These are phyloP conservation scores for Exaiptasia diaphana DNA, from an alignment of 64 coral and sea anemone genomes.

Conservation along the genomic window DNA sequence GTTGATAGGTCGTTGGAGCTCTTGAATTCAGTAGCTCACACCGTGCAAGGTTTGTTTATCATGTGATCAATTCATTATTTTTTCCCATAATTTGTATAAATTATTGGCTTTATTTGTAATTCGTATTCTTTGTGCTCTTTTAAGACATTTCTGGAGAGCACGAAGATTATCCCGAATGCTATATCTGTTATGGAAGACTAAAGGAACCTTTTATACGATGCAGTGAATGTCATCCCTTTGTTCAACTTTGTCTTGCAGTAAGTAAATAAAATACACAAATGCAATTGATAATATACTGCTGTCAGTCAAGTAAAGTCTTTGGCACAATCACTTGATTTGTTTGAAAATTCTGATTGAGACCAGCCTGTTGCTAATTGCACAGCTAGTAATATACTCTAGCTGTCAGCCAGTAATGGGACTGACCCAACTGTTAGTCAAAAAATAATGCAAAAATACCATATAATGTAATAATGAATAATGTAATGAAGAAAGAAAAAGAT, in stretches of 20 bases:
- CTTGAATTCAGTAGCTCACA: no score
- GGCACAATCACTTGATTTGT: neutral
- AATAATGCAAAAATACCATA: neutral
- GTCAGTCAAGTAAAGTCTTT: neutral
- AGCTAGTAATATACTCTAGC: neutral
- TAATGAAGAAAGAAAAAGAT: neutral
- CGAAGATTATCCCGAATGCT: slow-evolving; percentile 27
- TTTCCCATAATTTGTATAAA: no score
- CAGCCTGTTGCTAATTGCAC: neutral
- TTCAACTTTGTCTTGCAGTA: slow-evolving; percentile 34
- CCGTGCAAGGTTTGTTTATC: no score
- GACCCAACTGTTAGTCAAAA: neutral
- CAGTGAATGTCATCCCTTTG: neutral
- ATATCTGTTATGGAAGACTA: neutral
- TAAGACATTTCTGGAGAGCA: no score
- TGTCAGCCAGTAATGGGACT: neutral
- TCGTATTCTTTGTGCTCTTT: no score
- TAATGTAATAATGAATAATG: neutral
- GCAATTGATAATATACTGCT: neutral
- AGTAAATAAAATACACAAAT: neutral
- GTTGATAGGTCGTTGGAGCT: no score
- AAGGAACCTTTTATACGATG: slow-evolving; percentile 56
- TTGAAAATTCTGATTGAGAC: neutral
- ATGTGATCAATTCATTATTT: no score
- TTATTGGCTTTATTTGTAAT: no score